Base-by-base conservation (phyloP, 1,140 invertebrate genomes). In the Lethocerus indicus region DNA sequence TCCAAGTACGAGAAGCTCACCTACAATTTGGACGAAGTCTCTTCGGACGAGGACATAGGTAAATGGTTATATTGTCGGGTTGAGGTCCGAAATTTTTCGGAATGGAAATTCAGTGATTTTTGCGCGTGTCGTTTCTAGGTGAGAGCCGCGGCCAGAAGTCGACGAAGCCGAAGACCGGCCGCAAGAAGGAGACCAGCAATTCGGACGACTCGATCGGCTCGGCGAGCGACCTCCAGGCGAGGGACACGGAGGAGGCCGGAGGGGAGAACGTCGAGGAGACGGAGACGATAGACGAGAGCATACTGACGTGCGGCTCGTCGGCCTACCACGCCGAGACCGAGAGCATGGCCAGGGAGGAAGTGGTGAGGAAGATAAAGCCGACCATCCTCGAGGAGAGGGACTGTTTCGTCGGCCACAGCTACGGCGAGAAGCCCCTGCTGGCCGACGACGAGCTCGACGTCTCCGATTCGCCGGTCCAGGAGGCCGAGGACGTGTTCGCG, bases 1-100 rank as follows among this genome's bases (percentile, higher is more conserved):
- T 82, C 80, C n/a, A 84, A 83, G 55, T 85, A 84, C 57, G 81
- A 83, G 55, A 85, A 84, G 58, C 62, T 84, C n/a, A 70, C 71
- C 2, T 70, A 69, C 54, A 71, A 69, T 43, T 61, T 60, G 0
- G 65, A 65, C 50, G 78, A 75, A 50, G 60, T n/a, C n/a, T 78
- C 74, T 18, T 77, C 76, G 2, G 75, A 78, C 50, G 66, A 64
- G 49, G 51, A 53, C 32, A n/a, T 27, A 44, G 42, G 42, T 44
- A 44, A 28, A 14, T 20, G 14, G 13, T 39, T n/a, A n/a, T n/a
- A n/a, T n/a, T n/a, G n/a, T n/a, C n/a, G n/a, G n/a, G n/a, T n/a
- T n/a, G n/a, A n/a, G n/a, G n/a, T n/a, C n/a, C n/a, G n/a, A n/a
- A n/a, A n/a, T n/a, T n/a, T n/a, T n/a, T n/a, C n/a, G n/a, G n/a